phyloP scores from a whole-genome alignment of 2,888 invertebrate genomes.

The Sthenelais limicola region DNA sequence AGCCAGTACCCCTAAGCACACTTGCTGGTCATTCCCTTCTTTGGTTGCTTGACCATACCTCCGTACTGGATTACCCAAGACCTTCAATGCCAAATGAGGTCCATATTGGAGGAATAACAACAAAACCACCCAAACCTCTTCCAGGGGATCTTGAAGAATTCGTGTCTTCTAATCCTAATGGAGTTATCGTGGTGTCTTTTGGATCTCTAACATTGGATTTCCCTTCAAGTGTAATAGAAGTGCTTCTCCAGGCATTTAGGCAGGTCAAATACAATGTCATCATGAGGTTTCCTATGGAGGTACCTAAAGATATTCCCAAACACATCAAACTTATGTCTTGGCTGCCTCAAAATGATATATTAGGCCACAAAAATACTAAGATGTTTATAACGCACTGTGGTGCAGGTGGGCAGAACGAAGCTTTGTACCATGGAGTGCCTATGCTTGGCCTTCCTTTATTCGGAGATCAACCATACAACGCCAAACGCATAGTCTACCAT shows the following conservation, averaged over 20 bases:
- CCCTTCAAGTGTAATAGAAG: background rate
- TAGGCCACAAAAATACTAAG: slow-evolving; percentile 14
- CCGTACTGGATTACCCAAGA: slow-evolving; percentile 3
- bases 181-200: slow-evolving; percentile 28
- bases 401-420: slow-evolving; percentile 8
- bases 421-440: slow-evolving; percentile 14
- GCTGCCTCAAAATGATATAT: slow-evolving; percentile 36
- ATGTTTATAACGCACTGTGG: slow-evolving; percentile 32
- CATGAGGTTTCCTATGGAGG: background rate
- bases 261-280: slow-evolving; percentile 27
- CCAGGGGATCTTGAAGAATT: slow-evolving; percentile 21
- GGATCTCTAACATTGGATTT: background rate
- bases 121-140: slow-evolving; percentile 16
- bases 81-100: slow-evolving; percentile 36
- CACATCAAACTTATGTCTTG: slow-evolving; percentile 28
- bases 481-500: background rate
- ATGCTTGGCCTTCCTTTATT: slow-evolving; percentile 26
- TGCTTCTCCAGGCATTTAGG: slow-evolving; percentile 1
- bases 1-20: background rate
- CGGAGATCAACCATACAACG: slow-evolving; percentile 23
- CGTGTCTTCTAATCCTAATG: background rate
- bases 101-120: slow-evolving; percentile 17
- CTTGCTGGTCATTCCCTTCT: background rate
- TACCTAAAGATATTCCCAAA: background rate
- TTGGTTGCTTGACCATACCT: slow-evolving; percentile 20